Percentiles rank a stretch among this genome's conserved stretches.
phyloP scores from a whole-genome alignment of 1,140 invertebrate species.

The Sinonovacula constricta region DNA sequence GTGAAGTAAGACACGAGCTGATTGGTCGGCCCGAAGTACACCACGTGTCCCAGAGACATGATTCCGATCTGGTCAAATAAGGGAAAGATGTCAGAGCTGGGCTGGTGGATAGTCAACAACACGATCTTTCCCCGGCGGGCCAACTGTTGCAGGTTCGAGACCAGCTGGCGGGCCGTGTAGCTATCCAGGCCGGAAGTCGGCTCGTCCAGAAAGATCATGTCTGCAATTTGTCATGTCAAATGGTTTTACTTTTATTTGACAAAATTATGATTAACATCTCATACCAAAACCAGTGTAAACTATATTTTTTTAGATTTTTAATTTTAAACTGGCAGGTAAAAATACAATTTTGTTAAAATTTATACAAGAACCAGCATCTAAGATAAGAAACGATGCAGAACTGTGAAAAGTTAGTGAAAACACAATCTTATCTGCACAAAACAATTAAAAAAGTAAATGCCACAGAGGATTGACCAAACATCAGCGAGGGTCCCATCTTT shows the following conservation, averaged over 20 bases:
- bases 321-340: not conserved
- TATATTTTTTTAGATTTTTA: not conserved
- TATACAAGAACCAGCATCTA: too few relatives aligned
- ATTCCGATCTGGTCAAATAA: conserved; percentile 59
- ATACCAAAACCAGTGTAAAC: too few relatives aligned
- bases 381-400: too few relatives aligned
- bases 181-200: conserved; percentile 68
- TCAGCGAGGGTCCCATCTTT: too few relatives aligned
- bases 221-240: too few relatives aligned
- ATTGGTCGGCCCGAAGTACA: conserved; percentile 55
- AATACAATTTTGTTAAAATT: too few relatives aligned
- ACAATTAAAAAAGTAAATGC: too few relatives aligned
- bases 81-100: conserved; percentile 64
- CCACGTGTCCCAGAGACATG: conserved; percentile 62
- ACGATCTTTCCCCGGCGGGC: conserved; percentile 62
- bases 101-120: conserved; percentile 67
- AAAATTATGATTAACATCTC: too few relatives aligned
- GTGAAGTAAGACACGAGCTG: conserved; percentile 65
- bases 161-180: conserved; percentile 66
- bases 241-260: too few relatives aligned
- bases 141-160: conserved; percentile 57
- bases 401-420: too few relatives aligned
- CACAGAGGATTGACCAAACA: too few relatives aligned
- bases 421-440: too few relatives aligned
- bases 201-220: conserved; percentile 67